A percentile compares a stretch with the other conserved stretches of the same genome.
Conservation (phyloP, 2,113 vertebrate genomes). For the Nansenia antarctica region DNA sequence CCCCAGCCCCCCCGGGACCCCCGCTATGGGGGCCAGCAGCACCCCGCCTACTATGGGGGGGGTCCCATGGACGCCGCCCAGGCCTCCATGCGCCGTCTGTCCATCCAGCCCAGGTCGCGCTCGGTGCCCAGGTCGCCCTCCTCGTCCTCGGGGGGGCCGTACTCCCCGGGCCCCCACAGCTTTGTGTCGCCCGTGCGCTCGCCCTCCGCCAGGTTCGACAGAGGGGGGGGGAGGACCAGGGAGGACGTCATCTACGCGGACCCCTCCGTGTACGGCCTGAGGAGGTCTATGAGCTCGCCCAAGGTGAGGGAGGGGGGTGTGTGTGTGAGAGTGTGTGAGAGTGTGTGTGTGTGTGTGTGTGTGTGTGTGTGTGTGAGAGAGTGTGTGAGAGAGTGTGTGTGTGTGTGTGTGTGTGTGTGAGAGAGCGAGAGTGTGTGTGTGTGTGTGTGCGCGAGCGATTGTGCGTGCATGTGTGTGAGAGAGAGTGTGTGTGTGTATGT, state of each 20-base stretch:
- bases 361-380: neutral
- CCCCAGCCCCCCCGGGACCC: constrained; percentile 52
- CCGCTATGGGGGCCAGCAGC: constrained; percentile 58
- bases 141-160: constrained; percentile 81
- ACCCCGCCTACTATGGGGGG: constrained; percentile 72
- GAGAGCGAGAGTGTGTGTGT: too few relatives aligned
- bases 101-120: constrained; percentile 90
- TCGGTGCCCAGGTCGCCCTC: constrained; percentile 92
- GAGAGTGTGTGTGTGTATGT: neutral
- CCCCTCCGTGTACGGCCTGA: constrained; percentile 81
- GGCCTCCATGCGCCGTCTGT: constrained; percentile 82
- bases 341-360: neutral
- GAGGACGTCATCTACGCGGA: constrained; percentile 84
- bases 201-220: constrained; percentile 82
- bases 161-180: constrained; percentile 72
- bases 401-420: neutral
- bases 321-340: neutral
- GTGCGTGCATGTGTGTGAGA: neutral
- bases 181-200: constrained; percentile 87
- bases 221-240: constrained; percentile 69
- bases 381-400: neutral
- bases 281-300: constrained; percentile 89
- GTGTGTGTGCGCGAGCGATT: neutral
- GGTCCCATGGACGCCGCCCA: constrained; percentile 79
- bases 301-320: constrained; percentile 76